phyloP scores from a whole-genome alignment of 2,888 invertebrate species.

The Ochropleura plecta region DNA sequence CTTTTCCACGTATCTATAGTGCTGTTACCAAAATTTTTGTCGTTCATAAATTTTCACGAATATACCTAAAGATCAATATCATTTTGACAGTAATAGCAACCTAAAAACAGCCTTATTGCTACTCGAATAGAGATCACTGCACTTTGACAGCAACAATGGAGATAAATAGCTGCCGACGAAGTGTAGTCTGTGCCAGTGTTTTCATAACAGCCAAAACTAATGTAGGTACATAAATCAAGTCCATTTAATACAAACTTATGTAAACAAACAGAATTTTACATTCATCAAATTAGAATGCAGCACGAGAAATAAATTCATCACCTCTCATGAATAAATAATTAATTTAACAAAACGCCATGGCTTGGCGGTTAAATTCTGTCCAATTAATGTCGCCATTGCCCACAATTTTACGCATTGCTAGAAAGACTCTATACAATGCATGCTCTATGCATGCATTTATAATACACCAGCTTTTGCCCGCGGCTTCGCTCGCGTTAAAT shows the following conservation, averaged over 20 bases:
- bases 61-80: too few species aligned
- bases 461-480: too few species aligned
- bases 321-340: conserved; percentile 53
- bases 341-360: conserved; percentile 41
- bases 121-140: too few species aligned
- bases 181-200: neutral
- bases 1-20: too few species aligned
- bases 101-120: too few species aligned
- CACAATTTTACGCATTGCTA: conserved; percentile 49
- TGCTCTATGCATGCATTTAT: conserved; percentile 2
- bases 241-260: conserved; percentile 8
- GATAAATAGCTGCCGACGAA: too few species aligned
- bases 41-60: too few species aligned
- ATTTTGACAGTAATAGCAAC: too few species aligned
- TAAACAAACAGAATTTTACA: conserved; percentile 35
- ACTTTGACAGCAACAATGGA: too few species aligned
- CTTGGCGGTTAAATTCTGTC: conserved; percentile 31
- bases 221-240: conserved; percentile 12
- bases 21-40: too few species aligned
- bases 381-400: conserved; percentile 47
- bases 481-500: too few species aligned
- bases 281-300: conserved; percentile 48
- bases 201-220: neutral
- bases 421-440: conserved; percentile 30
- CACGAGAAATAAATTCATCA: conserved; percentile 44